Conservation (phyloP, 2,797 vertebrate species). For the Gastrophryne carolinensis region DNA sequence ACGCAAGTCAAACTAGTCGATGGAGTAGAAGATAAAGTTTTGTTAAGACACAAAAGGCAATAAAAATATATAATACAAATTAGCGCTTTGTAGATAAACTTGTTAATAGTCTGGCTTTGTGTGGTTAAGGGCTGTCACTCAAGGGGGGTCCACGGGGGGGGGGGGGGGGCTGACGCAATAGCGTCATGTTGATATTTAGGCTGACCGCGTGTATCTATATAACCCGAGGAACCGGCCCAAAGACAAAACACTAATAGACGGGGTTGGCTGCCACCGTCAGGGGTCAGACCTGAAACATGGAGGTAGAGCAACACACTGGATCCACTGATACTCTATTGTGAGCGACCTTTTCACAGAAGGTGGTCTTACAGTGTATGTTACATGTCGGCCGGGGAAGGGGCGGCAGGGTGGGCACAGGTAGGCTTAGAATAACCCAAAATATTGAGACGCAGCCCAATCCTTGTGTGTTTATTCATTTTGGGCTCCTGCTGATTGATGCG, state of each 20-base stretch:
- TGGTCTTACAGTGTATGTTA: slow-evolving; percentile 28
- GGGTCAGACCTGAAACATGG: slow-evolving; percentile 24
- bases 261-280: slow-evolving; percentile 26
- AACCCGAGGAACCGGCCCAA: slow-evolving; percentile 57
- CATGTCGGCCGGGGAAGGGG: background rate
- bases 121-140: slow-evolving; percentile 10
- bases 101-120: background rate
- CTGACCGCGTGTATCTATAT: slow-evolving; percentile 61
- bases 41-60: background rate
- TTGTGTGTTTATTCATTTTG: background rate
- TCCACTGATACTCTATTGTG: slow-evolving; percentile 14
- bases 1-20: background rate
- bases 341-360: slow-evolving; percentile 27
- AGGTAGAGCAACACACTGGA: slow-evolving; percentile 1
- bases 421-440: background rate
- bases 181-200: slow-evolving; percentile 64
- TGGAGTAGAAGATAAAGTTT: background rate
- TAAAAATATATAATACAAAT: background rate
- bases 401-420: no score
- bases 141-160: background rate
- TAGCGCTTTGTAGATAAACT: background rate
- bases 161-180: background rate
- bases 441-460: background rate
- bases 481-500: slow-evolving; percentile 6
- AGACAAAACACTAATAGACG: slow-evolving; percentile 70